Percentiles rank a stretch among this genome's conserved stretches.
phyloP scores from a whole-genome alignment of 1,140 invertebrate species.

The Anoplophora glabripennis region DNA sequence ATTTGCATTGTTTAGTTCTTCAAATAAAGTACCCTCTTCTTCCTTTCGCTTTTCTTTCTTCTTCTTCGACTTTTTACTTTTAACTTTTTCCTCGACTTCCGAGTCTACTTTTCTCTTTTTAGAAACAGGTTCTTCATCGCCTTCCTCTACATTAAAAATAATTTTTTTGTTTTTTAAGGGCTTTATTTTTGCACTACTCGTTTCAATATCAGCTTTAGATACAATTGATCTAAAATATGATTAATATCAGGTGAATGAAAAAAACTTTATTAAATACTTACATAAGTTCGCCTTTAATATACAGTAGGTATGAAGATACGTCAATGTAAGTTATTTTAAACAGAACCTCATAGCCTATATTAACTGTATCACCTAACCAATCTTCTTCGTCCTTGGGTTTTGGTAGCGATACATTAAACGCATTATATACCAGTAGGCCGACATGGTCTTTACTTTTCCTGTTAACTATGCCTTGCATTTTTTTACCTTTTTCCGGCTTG shows the following conservation, averaged over 20 bases:
- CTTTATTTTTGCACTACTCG: background rate
- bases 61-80: no score
- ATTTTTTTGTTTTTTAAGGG: conserved; percentile 1
- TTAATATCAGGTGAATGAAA: background rate
- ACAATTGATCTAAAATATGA: conserved; percentile 2
- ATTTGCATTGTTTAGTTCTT: no score
- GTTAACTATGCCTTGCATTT: conserved; percentile 57
- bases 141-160: background rate
- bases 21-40: no score
- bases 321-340: conserved; percentile 54
- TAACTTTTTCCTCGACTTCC: background rate
- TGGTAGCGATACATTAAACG: conserved; percentile 64
- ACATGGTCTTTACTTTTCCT: conserved; percentile 62
- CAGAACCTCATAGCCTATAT: conserved; percentile 57
- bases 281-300: conserved; percentile 34
- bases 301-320: conserved; percentile 24
- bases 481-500: conserved; percentile 52
- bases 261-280: conserved; percentile 8
- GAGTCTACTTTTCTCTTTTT: background rate
- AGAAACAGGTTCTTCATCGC: no score
- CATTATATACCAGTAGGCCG: conserved; percentile 61
- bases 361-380: conserved; percentile 57
- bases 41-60: no score
- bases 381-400: conserved; percentile 53
- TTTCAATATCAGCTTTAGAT: background rate